Base-by-base conservation (phyloP, 2,888 invertebrate species). In the Cistogaster globosa region DNA sequence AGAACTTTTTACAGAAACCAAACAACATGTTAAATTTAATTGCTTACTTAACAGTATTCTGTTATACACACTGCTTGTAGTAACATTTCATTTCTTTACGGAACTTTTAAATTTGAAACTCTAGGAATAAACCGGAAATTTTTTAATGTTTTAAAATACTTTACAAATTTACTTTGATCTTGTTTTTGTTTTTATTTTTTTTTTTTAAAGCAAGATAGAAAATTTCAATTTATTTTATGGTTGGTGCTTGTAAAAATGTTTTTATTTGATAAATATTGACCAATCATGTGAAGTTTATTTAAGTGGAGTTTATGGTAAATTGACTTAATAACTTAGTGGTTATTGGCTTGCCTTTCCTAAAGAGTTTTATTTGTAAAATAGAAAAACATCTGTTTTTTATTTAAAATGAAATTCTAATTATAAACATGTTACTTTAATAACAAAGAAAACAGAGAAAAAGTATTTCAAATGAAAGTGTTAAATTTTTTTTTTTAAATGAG, bases 311-410 rank as follows among this genome's bases (percentile, higher is more conserved):
- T 60, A 55, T 57, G 18, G n/a, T 14, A 22, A 68, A 67, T 48
- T 74, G 72, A 20, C 26, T 69, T 18, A n/a, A 48, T n/a, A 48
- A 48, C 45, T 48, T 48, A 1, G 45, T 48, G 12, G 14, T 48
- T 53, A 18, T 53, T 9, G 2, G 32, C 8, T 18, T 9, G 51
- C 9, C 18, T 20, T 53, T 18, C 11, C 62, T 7, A 11, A 60
- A n/a, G 60, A 51, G 42, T 57, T 60, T 51, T 5, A 20, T 60
- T n/a, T 12, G 4, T 38, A 18, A 60, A 58, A n/a, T 16, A n/a
- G 53, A 60, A 55, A 71, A 63, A 20, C 85, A 85, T 82, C 69
- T 85, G 85, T 69, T 85, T 82, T 69, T 75, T 75, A 85, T 85
- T 78, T 48, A 18, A 63, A 42, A 63, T 58, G 57, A 57, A 42